phyloP scores from a whole-genome alignment of 2,113 vertebrate genomes.

The Phyllostomus hastatus region DNA sequence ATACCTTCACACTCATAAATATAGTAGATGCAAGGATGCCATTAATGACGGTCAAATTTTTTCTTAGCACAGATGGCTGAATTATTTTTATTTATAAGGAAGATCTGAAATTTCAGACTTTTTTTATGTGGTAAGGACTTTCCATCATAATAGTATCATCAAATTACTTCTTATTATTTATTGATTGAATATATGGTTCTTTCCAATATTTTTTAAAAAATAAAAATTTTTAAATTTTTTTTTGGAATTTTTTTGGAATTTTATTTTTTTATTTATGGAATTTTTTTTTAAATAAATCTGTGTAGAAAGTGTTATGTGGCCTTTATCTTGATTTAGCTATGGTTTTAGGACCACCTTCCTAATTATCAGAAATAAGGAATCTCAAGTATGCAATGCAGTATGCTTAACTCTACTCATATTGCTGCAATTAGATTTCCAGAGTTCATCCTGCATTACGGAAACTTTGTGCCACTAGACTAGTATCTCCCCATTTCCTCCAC shows the following conservation, averaged over 20 bases:
- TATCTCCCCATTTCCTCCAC: background rate
- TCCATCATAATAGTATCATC: background rate
- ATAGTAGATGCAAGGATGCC: background rate
- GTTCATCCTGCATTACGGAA: background rate
- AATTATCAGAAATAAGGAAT: background rate
- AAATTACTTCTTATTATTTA: background rate
- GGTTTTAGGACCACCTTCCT: background rate
- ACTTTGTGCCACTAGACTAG: background rate
- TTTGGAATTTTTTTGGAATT: too few relatives aligned
- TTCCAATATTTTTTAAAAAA: background rate
- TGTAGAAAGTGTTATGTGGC: background rate
- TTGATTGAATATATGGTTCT: background rate
- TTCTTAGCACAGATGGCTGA: conserved; percentile 30
- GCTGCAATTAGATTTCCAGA: background rate
- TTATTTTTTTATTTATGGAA: too few relatives aligned
- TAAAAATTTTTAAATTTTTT: too few relatives aligned
- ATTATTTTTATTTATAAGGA: conserved; percentile 35
- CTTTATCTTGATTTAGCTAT: background rate
- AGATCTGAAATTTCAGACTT: background rate
- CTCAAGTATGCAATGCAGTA: background rate
- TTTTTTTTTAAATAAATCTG: background rate
- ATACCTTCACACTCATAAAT: conserved; percentile 12
- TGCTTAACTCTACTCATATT: background rate
- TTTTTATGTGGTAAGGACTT: background rate
- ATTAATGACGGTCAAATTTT: conserved; percentile 16